Conservation (phyloP, 2,113 vertebrate genomes). For the Panurus biarmicus region DNA sequence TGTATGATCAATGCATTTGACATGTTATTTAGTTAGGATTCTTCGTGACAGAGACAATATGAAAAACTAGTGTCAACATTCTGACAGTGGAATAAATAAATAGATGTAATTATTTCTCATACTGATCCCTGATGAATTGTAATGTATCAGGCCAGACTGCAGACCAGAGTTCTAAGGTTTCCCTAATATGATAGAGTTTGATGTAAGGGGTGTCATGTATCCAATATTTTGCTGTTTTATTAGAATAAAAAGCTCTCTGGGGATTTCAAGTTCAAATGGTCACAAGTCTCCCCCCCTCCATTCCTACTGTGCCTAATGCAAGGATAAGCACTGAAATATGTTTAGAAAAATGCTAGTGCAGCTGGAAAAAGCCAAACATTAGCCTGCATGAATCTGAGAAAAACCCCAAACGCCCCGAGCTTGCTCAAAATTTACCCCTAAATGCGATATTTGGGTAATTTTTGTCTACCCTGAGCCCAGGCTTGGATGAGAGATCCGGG, state of each 20-base stretch:
- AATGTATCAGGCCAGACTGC: conserved; percentile 71
- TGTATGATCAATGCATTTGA: conserved; percentile 76
- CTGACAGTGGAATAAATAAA: conserved; percentile 85
- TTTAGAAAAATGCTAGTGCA: not conserved
- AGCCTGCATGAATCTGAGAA: not conserved
- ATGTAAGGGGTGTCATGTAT: conserved; percentile 82
- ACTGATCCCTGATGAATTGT: conserved; percentile 77
- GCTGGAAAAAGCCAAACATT: not conserved
- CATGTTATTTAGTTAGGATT: conserved; percentile 79
- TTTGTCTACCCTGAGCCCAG: not conserved
- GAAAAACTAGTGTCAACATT: conserved; percentile 83
- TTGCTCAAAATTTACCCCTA: not conserved
- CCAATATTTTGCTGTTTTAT: conserved; percentile 87
- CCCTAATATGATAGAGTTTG: conserved; percentile 93
- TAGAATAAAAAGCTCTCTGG: conserved; percentile 86
- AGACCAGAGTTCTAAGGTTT: conserved; percentile 84
- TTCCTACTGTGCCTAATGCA: not conserved
- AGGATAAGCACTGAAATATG: conserved; percentile 4
- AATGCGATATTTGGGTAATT: not conserved
- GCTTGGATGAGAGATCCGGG: not conserved
- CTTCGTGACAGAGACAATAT: conserved; percentile 77
- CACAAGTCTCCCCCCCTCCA: conserved; percentile 47
- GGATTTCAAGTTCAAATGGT: conserved; percentile 82
- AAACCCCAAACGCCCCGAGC: not conserved
- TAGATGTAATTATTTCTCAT: conserved; percentile 81